Base-by-base conservation (phyloP, 2,113 vertebrate genomes). In the Lasiurus borealis region DNA sequence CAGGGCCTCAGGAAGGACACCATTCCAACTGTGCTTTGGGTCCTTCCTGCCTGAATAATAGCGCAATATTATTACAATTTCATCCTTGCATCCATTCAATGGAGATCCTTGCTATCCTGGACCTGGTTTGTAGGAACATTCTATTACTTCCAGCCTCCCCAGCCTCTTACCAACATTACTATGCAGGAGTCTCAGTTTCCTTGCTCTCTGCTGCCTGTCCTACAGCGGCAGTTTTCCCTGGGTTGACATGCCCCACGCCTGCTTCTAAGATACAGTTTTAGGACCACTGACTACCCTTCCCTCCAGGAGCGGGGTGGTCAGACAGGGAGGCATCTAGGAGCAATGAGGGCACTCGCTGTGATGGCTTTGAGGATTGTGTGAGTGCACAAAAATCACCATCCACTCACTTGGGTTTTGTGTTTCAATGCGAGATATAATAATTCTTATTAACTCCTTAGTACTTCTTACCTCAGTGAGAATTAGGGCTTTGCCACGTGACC, bases 11-110 rank as follows among this genome's bases (percentile, higher is more conserved):
- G 1, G 34, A 48, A 84, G 18, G 16, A 34, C 25, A 62, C 27
- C 19, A 48, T 46, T 4, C 18, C 11, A 31, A 1, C 3, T 23
- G 1, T 13, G 21, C 19, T 14, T 4, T 5, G 1, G 4, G 6
- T 12, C 12, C 19, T 77, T 73, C n/a, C 27, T 80, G 77, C 29
- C 8, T 27, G 59, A 46, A 2, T 62, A 31, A 64, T n/a, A 8
- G 40, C 36, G 11, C 11, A 14, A 0, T 46, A 2, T 34, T 73
- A 19, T 16, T 87, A 23, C 36, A 8, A 59, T 34, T 66, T 7
- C 9, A 34, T 46, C 11, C 31, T 54, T 54, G 6, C 3, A 23
- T 54, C 18, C 34, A 25, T 59, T 72, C 7, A 36, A 3, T 18
- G 8, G n/a, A 8, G 8, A 36, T 2, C 59, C 23, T 66, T 78